Evolutionary conservation across 2,113 vertebrate species (phyloP).

Genomic region (Datnioides undecimradiatus): DNA sequence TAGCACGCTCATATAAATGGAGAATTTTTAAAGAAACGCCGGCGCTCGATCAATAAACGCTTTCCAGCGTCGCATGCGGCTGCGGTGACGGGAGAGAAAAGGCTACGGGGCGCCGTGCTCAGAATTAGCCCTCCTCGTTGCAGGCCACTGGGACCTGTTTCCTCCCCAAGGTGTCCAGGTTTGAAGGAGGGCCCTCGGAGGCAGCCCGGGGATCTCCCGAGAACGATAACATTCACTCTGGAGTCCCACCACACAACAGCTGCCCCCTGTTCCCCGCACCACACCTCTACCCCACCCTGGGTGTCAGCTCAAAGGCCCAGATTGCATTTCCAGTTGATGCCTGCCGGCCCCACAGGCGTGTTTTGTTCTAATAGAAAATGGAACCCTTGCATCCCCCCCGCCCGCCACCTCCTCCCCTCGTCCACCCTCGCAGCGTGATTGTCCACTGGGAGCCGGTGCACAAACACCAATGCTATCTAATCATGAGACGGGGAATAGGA

Average conservation of each 20-base stretch:
- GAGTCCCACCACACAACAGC: constrained; percentile 61
- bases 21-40: constrained; percentile 6
- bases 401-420: constrained; percentile 1
- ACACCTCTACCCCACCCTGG: constrained; percentile 62
- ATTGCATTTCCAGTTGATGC: constrained; percentile 80
- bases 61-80: constrained; percentile 13
- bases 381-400: constrained; percentile 52
- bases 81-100: constrained; percentile 17
- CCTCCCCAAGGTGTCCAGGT: constrained; percentile 57
- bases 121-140: constrained; percentile 58
- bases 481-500: constrained; percentile 73
- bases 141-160: constrained; percentile 42
- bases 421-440: constrained; percentile 63
- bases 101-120: constrained; percentile 30
- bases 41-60: constrained; percentile 23
- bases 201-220: constrained; percentile 66
- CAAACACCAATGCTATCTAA: constrained; percentile 78
- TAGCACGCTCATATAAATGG: constrained; percentile 39
- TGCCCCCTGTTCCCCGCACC: constrained; percentile 26
- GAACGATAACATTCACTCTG: constrained; percentile 76
- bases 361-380: constrained; percentile 82
- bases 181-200: constrained; percentile 53
- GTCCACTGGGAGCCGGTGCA: constrained; percentile 71
- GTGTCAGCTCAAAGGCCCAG: constrained; percentile 76
- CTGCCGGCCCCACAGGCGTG: constrained; percentile 76